These are phyloP conservation scores for Pterocles burchelli DNA, from an alignment of 2,113 vertebrate genomes.

Conservation along the genomic window DNA sequence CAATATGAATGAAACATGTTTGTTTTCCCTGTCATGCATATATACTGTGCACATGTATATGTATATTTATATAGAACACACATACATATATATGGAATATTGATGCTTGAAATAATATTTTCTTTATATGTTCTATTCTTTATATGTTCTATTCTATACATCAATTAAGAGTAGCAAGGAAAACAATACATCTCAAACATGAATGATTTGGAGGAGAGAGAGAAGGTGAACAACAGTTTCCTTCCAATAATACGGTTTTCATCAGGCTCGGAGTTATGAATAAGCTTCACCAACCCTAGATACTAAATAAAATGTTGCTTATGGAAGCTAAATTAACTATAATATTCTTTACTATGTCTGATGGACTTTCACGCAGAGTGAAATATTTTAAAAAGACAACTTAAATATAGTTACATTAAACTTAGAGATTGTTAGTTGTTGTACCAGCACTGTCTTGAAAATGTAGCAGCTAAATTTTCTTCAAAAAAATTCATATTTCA, in stretches of 20 bases:
- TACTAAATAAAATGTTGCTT: not conserved
- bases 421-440: not conserved
- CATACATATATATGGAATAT: not conserved
- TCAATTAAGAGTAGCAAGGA: not conserved
- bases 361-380: not conserved
- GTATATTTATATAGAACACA: not conserved
- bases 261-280: not conserved
- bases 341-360: not conserved
- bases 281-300: not conserved
- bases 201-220: not conserved
- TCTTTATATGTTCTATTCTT: not conserved
- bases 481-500: not conserved
- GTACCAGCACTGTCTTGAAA: not conserved
- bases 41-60: not conserved
- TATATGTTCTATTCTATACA: not conserved
- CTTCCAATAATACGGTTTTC: not conserved
- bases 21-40: not conserved
- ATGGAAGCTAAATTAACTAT: not conserved
- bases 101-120: not conserved
- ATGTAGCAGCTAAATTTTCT: not conserved
- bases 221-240: not conserved
- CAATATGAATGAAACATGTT: constrained; percentile 65
- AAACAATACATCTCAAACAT: not conserved
- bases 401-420: not conserved
- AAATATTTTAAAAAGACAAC: not conserved